These are phyloP conservation scores for Mylabris sibirica DNA, from an alignment of 2,888 invertebrate species.

Conservation along the genomic window DNA sequence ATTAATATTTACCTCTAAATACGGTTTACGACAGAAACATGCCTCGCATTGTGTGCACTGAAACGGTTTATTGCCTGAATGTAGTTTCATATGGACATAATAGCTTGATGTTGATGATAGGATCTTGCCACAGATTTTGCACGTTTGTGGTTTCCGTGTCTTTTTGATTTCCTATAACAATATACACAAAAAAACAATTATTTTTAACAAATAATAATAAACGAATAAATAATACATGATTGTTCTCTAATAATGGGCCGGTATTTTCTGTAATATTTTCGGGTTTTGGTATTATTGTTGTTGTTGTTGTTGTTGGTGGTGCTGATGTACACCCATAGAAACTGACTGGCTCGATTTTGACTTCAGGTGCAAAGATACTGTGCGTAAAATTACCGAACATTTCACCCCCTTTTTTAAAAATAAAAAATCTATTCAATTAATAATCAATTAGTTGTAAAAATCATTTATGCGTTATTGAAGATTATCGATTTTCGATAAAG, in stretches of 20 bases:
- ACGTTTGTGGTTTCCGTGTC: constrained; percentile 75
- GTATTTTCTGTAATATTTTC: neutral
- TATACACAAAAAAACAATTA: constrained; percentile 34
- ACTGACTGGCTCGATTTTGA: constrained; percentile 33
- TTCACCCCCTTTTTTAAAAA: neutral
- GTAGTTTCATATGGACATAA: constrained; percentile 84
- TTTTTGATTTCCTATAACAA: constrained; percentile 56
- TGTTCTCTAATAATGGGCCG: neutral
- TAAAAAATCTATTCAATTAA: too few relatives aligned
- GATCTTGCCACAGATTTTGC: constrained; percentile 81
- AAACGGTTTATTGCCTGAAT: constrained; percentile 82
- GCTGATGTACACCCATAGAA: constrained; percentile 45
- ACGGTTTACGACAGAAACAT: constrained; percentile 81
- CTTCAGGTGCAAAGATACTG: constrained; percentile 26
- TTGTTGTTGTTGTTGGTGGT: neutral
- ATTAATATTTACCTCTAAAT: constrained; percentile 72
- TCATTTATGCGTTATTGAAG: neutral
- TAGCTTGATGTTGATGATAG: constrained; percentile 80
- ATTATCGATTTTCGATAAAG: neutral
- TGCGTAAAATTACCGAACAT: constrained; percentile 30
- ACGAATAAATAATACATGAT: neutral
- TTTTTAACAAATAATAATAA: neutral
- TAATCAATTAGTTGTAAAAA: neutral
- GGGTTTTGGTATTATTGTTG: neutral
- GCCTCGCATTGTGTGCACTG: constrained; percentile 81